Evolutionary conservation across 2,888 invertebrate genomes (phyloP).

Genomic region (Melangyna quadrimaculata): DNA sequence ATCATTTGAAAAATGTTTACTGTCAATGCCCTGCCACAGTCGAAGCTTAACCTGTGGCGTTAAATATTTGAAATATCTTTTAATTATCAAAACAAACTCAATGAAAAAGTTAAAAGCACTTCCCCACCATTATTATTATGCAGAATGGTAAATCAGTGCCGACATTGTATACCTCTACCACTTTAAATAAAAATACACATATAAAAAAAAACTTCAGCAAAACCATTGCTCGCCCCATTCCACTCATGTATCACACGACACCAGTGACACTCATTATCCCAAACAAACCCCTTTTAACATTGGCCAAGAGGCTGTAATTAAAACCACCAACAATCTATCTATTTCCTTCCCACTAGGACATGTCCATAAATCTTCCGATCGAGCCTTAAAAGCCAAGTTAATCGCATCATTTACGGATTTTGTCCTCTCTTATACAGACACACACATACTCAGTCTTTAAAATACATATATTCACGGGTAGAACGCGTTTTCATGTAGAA

Average conservation of each 20-base stretch:
- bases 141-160: neutral
- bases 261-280: constrained; percentile 65
- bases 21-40: constrained; percentile 1
- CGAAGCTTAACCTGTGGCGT: neutral
- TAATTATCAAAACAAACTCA: constrained; percentile 59
- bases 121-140: neutral
- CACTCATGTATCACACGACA: constrained; percentile 61
- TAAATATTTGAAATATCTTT: constrained; percentile 44
- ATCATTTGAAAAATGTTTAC: neutral
- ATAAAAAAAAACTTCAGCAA: neutral
- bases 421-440: constrained; percentile 1
- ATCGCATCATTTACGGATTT: constrained; percentile 65
- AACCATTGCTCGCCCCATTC: constrained; percentile 6
- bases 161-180: constrained; percentile 33
- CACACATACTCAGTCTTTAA: neutral
- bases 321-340: constrained; percentile 70
- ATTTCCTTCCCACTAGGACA: constrained; percentile 62
- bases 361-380: constrained; percentile 62
- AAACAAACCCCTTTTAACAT: constrained; percentile 49
- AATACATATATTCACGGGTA: constrained; percentile 26
- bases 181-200: neutral
- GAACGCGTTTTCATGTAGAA: constrained; percentile 75
- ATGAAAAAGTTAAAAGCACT: constrained; percentile 49
- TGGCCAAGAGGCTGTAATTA: constrained; percentile 63
- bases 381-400: constrained; percentile 68